phyloP scores from a whole-genome alignment of 2,888 invertebrate species.

The Spodoptera picta region DNA sequence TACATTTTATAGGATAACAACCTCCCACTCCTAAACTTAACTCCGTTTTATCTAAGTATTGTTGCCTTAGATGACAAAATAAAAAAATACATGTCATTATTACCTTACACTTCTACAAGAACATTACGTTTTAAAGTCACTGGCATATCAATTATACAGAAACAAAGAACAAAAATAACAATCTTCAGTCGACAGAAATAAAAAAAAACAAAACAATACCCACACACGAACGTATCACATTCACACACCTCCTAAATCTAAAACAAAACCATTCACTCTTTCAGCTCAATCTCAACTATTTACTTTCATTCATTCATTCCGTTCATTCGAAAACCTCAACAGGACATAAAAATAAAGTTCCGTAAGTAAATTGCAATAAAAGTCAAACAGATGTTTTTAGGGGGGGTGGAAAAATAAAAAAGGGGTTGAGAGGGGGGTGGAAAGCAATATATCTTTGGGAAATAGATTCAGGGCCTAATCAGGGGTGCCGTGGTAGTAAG shows the following conservation, averaged over 20 bases:
- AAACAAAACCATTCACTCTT: conserved; percentile 41
- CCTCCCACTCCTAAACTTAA: no score
- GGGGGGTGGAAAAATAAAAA: conserved; percentile 57
- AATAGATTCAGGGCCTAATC: conserved; percentile 65
- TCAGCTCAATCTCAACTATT: conserved; percentile 46
- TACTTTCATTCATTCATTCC: conserved; percentile 28
- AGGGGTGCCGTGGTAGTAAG: conserved; percentile 45
- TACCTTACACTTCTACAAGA: no score
- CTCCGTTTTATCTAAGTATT: no score
- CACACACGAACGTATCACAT: conserved; percentile 7
- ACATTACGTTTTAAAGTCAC: no score
- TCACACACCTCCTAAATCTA: conserved; percentile 9
- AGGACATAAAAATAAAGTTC: conserved; percentile 44
- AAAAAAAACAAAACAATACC: not conserved
- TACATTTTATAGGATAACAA: no score
- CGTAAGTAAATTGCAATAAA: conserved; percentile 60
- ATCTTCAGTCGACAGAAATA: not conserved
- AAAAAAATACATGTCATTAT: no score
- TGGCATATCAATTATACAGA: no score
- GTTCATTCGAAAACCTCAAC: conserved; percentile 49
- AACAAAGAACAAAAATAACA: no score
- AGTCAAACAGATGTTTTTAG: conserved; percentile 61
- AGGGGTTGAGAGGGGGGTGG: conserved; percentile 48
- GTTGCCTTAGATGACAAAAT: no score
- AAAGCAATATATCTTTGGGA: conserved; percentile 61